Percentiles rank a stretch among this genome's conserved stretches.
Conservation (phyloP, 2,113 vertebrate species). For the Corydoras maculifer region DNA sequence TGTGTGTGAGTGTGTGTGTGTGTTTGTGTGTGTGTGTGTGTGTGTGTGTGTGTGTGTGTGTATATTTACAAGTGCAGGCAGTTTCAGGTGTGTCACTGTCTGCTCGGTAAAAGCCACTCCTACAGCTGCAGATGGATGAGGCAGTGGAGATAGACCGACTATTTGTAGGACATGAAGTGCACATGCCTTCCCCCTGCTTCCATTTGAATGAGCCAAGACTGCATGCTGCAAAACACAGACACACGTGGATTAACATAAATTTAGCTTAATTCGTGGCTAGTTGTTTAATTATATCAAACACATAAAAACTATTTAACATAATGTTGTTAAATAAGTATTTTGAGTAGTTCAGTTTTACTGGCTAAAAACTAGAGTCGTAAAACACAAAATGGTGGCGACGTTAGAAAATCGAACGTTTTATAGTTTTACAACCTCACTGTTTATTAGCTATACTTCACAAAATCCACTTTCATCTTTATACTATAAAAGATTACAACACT, state of each 20-base stretch:
- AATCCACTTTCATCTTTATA: too few relatives aligned
- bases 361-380: too few relatives aligned
- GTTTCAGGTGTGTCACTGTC: conserved; percentile 81
- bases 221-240: conserved; percentile 68
- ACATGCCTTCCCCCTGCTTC: conserved; percentile 84
- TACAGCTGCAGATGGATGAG: conserved; percentile 80
- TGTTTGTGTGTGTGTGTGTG: conserved; percentile 4
- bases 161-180: conserved; percentile 82
- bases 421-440: too few relatives aligned
- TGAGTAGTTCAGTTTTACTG: too few relatives aligned
- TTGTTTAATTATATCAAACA: too few relatives aligned
- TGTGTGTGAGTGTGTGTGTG: conserved; percentile 1
- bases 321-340: too few relatives aligned
- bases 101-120: conserved; percentile 82
- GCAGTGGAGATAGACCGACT: conserved; percentile 81
- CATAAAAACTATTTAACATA: too few relatives aligned
- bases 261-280: not conserved
- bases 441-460: too few relatives aligned
- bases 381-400: too few relatives aligned
- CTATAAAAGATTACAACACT: too few relatives aligned
- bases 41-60: not conserved
- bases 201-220: conserved; percentile 86
- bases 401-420: too few relatives aligned
- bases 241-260: not conserved
- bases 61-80: conserved; percentile 84